Conservation (phyloP, 2,113 vertebrate species). For the Hippocampus comes region DNA sequence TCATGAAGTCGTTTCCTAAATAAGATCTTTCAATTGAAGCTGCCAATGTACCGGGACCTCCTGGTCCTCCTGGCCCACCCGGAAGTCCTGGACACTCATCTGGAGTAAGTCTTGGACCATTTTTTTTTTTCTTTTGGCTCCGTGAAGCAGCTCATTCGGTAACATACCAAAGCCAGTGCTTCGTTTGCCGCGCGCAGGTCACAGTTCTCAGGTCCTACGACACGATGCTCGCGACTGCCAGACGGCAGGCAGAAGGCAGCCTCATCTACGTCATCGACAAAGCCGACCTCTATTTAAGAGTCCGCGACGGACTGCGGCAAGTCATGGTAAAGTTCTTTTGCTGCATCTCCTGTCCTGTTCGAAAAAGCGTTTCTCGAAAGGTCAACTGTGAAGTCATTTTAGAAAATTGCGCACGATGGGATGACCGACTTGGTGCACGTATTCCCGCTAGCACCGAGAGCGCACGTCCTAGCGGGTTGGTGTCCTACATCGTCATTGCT, state of each 20-base stretch:
- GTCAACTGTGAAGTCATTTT: too few species aligned
- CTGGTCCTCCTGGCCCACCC: slow-evolving; percentile 84
- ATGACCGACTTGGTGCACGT: too few species aligned
- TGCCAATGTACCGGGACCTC: slow-evolving; percentile 83
- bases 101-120: slow-evolving; percentile 74
- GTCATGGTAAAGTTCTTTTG: slow-evolving; percentile 76
- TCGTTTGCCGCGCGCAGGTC: slow-evolving; percentile 64
- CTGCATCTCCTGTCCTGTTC: not conserved
- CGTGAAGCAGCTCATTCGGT: not conserved
- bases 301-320: slow-evolving; percentile 81
- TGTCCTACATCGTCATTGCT: too few species aligned
- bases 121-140: not conserved
- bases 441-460: too few species aligned
- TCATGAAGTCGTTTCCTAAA: not conserved
- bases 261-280: slow-evolving; percentile 81
- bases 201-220: slow-evolving; percentile 79
- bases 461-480: too few species aligned
- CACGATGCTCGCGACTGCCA: slow-evolving; percentile 75
- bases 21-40: slow-evolving; percentile 56
- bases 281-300: slow-evolving; percentile 83
- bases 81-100: slow-evolving; percentile 76
- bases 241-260: slow-evolving; percentile 78
- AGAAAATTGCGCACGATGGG: too few species aligned
- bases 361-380: too few species aligned
- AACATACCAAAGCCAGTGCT: too few species aligned